phyloP scores from a whole-genome alignment of 2,888 invertebrate species.

The Stenichneumon culpator region DNA sequence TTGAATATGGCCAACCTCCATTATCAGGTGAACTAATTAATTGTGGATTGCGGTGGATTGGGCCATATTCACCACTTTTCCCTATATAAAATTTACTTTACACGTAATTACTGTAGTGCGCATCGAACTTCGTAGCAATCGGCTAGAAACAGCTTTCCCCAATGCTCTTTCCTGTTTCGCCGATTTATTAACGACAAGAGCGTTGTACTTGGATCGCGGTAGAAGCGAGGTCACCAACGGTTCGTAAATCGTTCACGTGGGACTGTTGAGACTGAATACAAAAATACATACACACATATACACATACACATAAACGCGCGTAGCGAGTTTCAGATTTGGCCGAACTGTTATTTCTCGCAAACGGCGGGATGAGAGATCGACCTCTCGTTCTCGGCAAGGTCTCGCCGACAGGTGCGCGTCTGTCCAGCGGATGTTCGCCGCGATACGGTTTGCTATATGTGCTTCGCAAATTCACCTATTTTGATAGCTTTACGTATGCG shows the following conservation, averaged over 20 bases:
- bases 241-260: constrained; percentile 25
- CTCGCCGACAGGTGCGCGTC: constrained; percentile 7
- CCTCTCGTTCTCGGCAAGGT: constrained; percentile 1
- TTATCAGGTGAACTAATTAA: too few relatives aligned
- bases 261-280: not conserved
- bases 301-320: not conserved
- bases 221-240: not conserved
- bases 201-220: not conserved
- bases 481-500: not conserved
- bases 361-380: constrained; percentile 16
- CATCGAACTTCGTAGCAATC: not conserved
- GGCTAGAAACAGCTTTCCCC: not conserved
- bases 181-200: constrained; percentile 10
- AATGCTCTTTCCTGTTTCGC: not conserved
- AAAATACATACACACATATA: not conserved
- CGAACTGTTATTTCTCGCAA: constrained; percentile 24
- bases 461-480: not conserved
- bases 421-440: constrained; percentile 1
- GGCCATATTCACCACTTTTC: not conserved
- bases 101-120: not conserved
- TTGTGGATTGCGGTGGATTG: not conserved
- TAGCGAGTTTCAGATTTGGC: not conserved
- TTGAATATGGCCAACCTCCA: too few relatives aligned
- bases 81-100: not conserved
- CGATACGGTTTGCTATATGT: not conserved